Evolutionary conservation across 2,113 vertebrate species (phyloP).

Genomic region (Sarotherodon lohbergeri): DNA sequence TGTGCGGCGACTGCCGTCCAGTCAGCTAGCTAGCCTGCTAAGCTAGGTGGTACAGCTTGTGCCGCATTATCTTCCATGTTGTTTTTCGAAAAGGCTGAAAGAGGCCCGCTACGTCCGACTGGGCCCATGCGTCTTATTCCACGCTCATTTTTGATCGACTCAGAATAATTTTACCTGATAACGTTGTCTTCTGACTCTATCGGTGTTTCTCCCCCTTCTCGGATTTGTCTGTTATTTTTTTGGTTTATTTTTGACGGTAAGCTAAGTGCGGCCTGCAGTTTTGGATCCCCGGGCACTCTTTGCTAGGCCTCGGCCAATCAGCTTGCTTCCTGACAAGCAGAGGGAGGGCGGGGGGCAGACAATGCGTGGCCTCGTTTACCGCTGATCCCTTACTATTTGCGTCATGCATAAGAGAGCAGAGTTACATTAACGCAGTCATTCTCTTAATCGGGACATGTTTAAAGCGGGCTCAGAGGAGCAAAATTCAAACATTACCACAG

Average conservation of each 20-base stretch:
- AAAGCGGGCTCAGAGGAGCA: fast-evolving
- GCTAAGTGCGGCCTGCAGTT: slow-evolving; percentile 81
- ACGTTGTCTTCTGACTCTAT: slow-evolving; percentile 57
- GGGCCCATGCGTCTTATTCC: slow-evolving; percentile 64
- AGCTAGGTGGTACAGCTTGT: slow-evolving; percentile 47
- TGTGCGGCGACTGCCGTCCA: background rate
- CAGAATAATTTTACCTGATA: slow-evolving; percentile 71
- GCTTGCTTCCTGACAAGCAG: slow-evolving; percentile 72
- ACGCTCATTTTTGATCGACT: slow-evolving; percentile 11
- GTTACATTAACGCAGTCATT: slow-evolving; percentile 35
- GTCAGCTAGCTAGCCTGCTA: slow-evolving; percentile 58
- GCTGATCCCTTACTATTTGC: slow-evolving; percentile 74
- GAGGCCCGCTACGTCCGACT: slow-evolving; percentile 74
- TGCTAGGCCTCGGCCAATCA: slow-evolving; percentile 84
- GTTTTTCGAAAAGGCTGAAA: slow-evolving; percentile 60
- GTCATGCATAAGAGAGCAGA: slow-evolving; percentile 72
- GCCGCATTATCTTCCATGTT: slow-evolving; percentile 70
- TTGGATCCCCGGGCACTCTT: slow-evolving; percentile 79
- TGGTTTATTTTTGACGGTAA: slow-evolving; percentile 76
- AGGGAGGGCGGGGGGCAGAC: slow-evolving; percentile 75
- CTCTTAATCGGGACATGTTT: background rate
- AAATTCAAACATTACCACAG: background rate
- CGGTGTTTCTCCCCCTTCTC: slow-evolving; percentile 54
- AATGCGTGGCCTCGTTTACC: slow-evolving; percentile 79
- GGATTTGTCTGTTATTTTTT: slow-evolving; percentile 67